Evolutionary conservation across 2,113 vertebrate genomes (phyloP).

Genomic region (Psittacula cyanocephala): DNA sequence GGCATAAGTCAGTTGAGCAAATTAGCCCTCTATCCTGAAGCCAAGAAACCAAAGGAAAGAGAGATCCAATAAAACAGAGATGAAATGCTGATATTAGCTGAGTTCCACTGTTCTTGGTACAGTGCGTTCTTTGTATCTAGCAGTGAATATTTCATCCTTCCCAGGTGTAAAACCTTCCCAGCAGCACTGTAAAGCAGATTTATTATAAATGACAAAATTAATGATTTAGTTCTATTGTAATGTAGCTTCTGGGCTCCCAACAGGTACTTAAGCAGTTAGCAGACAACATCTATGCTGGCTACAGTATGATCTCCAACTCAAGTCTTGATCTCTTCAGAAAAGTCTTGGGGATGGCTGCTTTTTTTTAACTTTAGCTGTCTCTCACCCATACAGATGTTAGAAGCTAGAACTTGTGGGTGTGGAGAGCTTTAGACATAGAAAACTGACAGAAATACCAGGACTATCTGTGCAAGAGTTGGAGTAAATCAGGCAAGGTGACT

Average conservation of each 20-base stretch:
- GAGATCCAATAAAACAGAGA: conserved; percentile 28
- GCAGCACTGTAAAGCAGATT: not conserved
- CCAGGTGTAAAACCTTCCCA: conserved; percentile 51
- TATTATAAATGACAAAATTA: conserved; percentile 31
- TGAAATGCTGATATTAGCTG: conserved; percentile 37
- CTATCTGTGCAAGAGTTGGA: not conserved
- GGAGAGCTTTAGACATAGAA: not conserved
- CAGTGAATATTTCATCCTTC: conserved; percentile 43
- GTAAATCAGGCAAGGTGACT: not conserved
- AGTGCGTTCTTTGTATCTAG: conserved; percentile 8
- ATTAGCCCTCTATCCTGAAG: conserved; percentile 32
- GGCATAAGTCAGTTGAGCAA: conserved; percentile 21
- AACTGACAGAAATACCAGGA: not conserved
- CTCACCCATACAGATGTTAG: not conserved
- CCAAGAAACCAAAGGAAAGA: conserved; percentile 33
- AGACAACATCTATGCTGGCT: not conserved
- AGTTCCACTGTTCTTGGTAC: conserved; percentile 23
- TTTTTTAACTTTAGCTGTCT: not conserved
- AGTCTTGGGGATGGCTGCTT: not conserved
- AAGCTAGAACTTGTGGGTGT: not conserved
- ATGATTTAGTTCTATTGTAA: not conserved
- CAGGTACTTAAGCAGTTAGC: not conserved
- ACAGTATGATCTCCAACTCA: not conserved
- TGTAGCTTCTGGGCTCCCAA: not conserved
- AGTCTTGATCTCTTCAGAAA: not conserved